Evolutionary conservation across 2,113 vertebrate species (phyloP).

Genomic region (Cygnus atratus): DNA sequence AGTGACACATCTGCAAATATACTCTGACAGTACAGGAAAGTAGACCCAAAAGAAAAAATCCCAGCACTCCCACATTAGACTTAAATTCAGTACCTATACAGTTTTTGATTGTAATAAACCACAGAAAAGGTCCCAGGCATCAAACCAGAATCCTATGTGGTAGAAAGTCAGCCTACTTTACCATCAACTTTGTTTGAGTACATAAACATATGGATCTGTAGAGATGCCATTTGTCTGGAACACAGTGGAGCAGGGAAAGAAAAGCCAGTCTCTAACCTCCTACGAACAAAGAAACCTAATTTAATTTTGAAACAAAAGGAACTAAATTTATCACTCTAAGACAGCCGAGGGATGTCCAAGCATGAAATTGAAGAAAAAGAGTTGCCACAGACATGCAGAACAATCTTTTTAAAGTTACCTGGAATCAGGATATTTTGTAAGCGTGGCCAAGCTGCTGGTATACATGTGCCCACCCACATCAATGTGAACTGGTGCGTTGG

Average conservation of each 20-base stretch:
- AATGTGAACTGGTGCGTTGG: constrained; percentile 96
- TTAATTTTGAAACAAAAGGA: constrained; percentile 52
- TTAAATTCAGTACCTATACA: background rate
- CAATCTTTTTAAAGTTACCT: constrained; percentile 80
- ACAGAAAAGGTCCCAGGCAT: background rate
- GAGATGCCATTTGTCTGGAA: background rate
- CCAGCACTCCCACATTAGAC: background rate
- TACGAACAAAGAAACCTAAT: constrained; percentile 5
- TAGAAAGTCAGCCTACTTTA: background rate
- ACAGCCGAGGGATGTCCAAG: background rate
- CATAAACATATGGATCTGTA: background rate
- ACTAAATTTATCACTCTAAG: constrained; percentile 19
- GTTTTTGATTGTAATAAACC: constrained; percentile 1
- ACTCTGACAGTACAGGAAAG: background rate
- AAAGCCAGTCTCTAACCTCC: constrained; percentile 5
- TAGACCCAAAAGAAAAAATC: background rate
- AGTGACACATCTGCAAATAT: background rate
- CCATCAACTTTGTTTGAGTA: background rate
- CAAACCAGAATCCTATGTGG: background rate
- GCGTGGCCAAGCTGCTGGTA: constrained; percentile 98
- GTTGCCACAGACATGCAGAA: constrained; percentile 59
- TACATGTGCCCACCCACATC: constrained; percentile 99
- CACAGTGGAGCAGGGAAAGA: background rate
- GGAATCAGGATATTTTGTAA: constrained; percentile 93
- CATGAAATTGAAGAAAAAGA: constrained; percentile 21